Evolutionary conservation across 2,797 vertebrate species (phyloP).

Genomic region (Myotis daubentonii): DNA sequence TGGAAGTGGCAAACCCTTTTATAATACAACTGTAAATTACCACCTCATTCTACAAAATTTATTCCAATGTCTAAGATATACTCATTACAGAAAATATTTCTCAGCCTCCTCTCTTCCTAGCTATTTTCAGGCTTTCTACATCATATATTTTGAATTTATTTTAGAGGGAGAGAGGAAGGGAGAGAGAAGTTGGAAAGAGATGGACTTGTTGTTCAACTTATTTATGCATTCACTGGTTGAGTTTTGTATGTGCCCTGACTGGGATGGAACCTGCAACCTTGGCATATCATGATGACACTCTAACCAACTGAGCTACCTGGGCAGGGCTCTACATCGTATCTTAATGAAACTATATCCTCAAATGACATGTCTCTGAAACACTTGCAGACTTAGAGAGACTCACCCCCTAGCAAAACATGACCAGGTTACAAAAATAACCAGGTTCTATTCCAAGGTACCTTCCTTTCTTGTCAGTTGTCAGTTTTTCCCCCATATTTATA

Average conservation of each 20-base stretch:
- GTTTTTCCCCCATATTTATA: background rate
- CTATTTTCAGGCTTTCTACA: background rate
- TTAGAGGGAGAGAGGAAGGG: background rate
- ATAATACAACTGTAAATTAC: background rate
- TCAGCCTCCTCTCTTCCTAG: background rate
- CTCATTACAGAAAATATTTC: background rate
- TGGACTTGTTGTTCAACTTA: background rate
- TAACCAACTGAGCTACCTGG: background rate
- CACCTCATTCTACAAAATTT: background rate
- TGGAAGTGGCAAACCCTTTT: background rate
- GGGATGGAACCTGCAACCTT: background rate
- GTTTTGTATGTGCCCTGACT: background rate
- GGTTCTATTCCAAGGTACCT: background rate
- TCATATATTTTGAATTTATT: background rate
- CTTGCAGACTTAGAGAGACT: background rate
- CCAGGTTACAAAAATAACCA: background rate
- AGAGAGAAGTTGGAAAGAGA: background rate
- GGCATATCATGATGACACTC: background rate
- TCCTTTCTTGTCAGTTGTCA: background rate
- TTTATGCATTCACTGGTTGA: background rate
- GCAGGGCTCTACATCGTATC: background rate
- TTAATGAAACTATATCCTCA: background rate
- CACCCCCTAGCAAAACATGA: background rate
- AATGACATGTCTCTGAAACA: background rate
- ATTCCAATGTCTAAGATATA: background rate